Percentiles rank a stretch among this genome's conserved stretches.
phyloP scores from a whole-genome alignment of 2,797 vertebrate genomes.

The Pangasius djambal region DNA sequence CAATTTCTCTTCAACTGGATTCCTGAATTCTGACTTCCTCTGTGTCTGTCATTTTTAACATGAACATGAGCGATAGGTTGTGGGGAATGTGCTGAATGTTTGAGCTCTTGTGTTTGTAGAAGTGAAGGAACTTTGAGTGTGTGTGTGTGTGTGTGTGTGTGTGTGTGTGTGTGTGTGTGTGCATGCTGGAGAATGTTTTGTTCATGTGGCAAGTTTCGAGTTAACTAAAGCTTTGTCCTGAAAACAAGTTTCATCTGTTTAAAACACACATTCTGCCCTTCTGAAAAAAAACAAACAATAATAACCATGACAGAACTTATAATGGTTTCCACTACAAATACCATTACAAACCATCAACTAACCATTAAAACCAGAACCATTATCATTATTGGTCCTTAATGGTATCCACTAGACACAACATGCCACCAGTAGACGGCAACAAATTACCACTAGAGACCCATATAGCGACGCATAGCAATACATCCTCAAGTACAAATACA shows the following conservation, averaged over 20 bases:
- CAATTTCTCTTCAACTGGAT: background rate
- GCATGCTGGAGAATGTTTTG: constrained; percentile 18
- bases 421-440: no score
- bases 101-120: constrained; percentile 17
- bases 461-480: background rate
- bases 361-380: no score
- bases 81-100: background rate
- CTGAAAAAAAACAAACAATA: no score
- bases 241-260: constrained; percentile 12
- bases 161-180: background rate
- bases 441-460: no score
- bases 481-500: background rate
- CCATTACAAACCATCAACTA: no score
- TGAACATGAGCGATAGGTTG: background rate
- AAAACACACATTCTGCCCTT: background rate
- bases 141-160: background rate
- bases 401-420: no score
- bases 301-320: no score
- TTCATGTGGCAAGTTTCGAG: constrained; percentile 43
- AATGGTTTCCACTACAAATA: no score
- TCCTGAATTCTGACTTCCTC: background rate
- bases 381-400: no score
- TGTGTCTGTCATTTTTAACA: background rate
- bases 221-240: constrained; percentile 35
- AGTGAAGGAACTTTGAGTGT: background rate